phyloP scores from a whole-genome alignment of 2,888 invertebrate genomes.

The Laspeyria flexula region DNA sequence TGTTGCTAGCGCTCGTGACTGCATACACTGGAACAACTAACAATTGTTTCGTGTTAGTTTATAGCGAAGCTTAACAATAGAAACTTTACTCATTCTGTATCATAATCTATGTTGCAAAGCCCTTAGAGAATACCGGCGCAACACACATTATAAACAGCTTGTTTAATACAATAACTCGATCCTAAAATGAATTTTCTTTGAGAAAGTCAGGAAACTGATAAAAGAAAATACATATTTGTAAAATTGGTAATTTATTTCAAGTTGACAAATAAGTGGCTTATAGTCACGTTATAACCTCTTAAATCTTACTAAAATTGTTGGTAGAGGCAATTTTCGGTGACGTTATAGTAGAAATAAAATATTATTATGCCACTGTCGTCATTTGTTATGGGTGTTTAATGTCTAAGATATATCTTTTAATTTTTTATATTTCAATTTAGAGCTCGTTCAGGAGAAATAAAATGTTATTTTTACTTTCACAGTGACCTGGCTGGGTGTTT shows the following conservation, averaged over 20 bases:
- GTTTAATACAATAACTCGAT: slow-evolving; percentile 14
- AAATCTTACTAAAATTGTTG: slow-evolving; percentile 31
- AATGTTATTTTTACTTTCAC: no score
- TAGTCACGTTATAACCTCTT: slow-evolving; percentile 31
- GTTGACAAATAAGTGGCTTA: slow-evolving; percentile 21
- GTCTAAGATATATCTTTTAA: no score
- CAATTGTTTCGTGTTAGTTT: slow-evolving; percentile 65
- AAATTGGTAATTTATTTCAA: slow-evolving; percentile 38
- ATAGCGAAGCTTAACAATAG: slow-evolving; percentile 56
- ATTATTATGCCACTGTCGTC: not conserved
- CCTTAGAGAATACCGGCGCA: slow-evolving; percentile 31
- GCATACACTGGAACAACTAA: slow-evolving; percentile 46
- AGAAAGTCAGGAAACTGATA: slow-evolving; percentile 5
- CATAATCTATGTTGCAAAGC: slow-evolving; percentile 48
- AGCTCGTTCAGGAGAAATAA: no score
- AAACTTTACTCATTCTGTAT: slow-evolving; percentile 60
- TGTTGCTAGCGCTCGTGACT: slow-evolving; percentile 41
- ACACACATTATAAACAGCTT: slow-evolving; percentile 24
- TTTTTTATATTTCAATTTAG: no score
- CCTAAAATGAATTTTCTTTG: slow-evolving; percentile 13
- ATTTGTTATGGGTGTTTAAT: not conserved
- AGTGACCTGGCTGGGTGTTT: no score
- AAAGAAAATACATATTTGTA: no score
- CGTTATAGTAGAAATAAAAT: slow-evolving; percentile 1
- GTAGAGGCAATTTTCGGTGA: slow-evolving; percentile 13